Base-by-base conservation (phyloP, 2,113 vertebrate genomes). In the Noturus placidus region DNA sequence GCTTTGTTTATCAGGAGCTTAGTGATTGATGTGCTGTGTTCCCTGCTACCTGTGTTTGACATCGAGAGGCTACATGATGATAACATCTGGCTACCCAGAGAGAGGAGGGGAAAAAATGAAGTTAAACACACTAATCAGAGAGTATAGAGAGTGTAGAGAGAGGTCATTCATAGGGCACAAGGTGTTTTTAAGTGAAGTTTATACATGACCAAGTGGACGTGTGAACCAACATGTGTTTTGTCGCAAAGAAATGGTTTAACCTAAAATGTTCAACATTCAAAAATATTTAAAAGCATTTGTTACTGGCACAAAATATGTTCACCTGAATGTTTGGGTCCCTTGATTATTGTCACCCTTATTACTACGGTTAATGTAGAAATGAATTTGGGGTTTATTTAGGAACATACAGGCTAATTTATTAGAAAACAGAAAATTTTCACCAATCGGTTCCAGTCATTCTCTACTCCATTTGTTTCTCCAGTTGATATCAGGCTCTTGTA, bases 11-110 rank as follows among this genome's bases (percentile, higher is more conserved):
- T 63, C 70, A 82, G 86, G 42, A 59, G 38, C 69, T 65, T 54
- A 74, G 61, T 50, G 86, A 89, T 74, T 84, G 86, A 89, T 65
- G 46, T 80, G 25, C 42, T 82, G 46, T 89, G 72, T 82, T 86
- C 83, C 83, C 57, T 33, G 76, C 67, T 65, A 35, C 35, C 35
- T 25, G 8, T 74, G 70, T 74, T 74, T 74, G 35, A 76, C 25
- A 38, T 87, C 87, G 65, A 90, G 91, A 89, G 87, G 54, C 33
- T n/a, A 19, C 38, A 42, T 50, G 15, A 46, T 17, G n/a, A 85
- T 77, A 88, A 90, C 89, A 80, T 90, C 86, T 78, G n/a, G 85
- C 79, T 82, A 19, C 5, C 72, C 4, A 27, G 42, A 76, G 72
- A 27, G 13, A 15, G 22, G 72, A 38, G 38, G 0, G 8, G 5